phyloP scores from a whole-genome alignment of 2,113 vertebrate species.

The Leucopsar rothschildi region DNA sequence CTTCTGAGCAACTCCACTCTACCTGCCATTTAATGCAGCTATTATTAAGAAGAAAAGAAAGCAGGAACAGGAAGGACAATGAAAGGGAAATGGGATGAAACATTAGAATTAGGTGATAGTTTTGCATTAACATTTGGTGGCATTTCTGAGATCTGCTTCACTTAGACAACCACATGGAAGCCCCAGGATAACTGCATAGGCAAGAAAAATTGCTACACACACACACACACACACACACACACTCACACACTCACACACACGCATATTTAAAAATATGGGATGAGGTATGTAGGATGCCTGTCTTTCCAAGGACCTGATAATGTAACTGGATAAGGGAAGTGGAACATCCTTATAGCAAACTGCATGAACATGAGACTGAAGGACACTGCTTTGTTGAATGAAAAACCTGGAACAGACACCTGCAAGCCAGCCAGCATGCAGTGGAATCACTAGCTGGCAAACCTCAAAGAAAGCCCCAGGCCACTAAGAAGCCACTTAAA shows the following conservation, averaged over 20 bases:
- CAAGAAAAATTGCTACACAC: not conserved
- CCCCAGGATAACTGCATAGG: not conserved
- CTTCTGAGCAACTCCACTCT: not conserved
- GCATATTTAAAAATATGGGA: not conserved
- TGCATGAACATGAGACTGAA: not conserved
- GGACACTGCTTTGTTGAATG: not conserved
- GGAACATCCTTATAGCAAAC: not conserved
- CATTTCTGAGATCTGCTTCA: not conserved
- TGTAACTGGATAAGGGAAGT: not conserved
- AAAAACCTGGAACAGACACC: not conserved
- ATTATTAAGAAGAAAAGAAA: not conserved
- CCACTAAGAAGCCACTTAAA: not conserved
- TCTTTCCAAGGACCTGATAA: not conserved
- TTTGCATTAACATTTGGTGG: not conserved
- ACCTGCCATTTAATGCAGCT: not conserved
- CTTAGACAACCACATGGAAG: not conserved
- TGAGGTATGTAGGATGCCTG: not conserved
- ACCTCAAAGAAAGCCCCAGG: not conserved
- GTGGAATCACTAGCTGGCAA: not conserved
- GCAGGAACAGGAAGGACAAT: not conserved
- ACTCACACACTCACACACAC: not conserved
- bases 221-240: no score
- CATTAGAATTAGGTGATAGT: not conserved
- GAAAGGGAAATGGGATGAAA: conserved; percentile 39
- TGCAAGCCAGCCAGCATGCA: not conserved